Base-by-base conservation (phyloP, 2,888 invertebrate species). In the Tipula lateralis region DNA sequence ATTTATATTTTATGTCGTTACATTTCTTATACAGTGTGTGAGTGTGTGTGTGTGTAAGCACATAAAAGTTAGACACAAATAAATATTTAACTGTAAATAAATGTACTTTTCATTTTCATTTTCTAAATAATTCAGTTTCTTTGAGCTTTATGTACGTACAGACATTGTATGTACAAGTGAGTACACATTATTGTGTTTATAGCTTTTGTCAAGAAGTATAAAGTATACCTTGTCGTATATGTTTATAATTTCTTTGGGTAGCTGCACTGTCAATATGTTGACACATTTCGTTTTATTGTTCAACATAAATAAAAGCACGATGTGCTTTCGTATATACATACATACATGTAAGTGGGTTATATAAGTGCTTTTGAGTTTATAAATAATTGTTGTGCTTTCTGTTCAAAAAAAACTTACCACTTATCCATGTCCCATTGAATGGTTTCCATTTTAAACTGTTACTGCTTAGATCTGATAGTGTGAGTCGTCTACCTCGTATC, bases 361-460 rank as follows among this genome's bases (percentile, higher is more conserved):
- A n/a, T n/a, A n/a, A n/a, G 34, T 34, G 12, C 34, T 34, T 34
- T 34, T 34, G 1, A 1, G 1, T 50, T 44, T 44, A 44, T 44
- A 16, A 44, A 16, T 44, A 4, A 36, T 9, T 36, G 36, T 44
- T 44, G n/a, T 44, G n/a, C 19, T 19, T 6, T 36, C 12, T 36
- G 12, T 36, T 9, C 36, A 36, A 36, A 81, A 13, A 29, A 24
- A 36, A 87, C 89, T 89, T 89, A 94, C 94, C 94, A 89, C 93
- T 93, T 87, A 94, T 92, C 95, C 94, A 95, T 24, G 93, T 92
- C 86, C 96, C 96, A 89, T 96, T 96, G 89, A 96, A 96, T 13
- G 93, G 92, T 87, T 91, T 91, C 89, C 91, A 91, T 85, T 89
- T 91, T 86, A 93, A 91, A 85, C 91, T 92, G 82, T 92, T 91